Evolutionary conservation across 2,888 invertebrate species (phyloP), one percentile per base, ranked within the genome.

Genomic region (Asteroscopus sphinx): DNA sequence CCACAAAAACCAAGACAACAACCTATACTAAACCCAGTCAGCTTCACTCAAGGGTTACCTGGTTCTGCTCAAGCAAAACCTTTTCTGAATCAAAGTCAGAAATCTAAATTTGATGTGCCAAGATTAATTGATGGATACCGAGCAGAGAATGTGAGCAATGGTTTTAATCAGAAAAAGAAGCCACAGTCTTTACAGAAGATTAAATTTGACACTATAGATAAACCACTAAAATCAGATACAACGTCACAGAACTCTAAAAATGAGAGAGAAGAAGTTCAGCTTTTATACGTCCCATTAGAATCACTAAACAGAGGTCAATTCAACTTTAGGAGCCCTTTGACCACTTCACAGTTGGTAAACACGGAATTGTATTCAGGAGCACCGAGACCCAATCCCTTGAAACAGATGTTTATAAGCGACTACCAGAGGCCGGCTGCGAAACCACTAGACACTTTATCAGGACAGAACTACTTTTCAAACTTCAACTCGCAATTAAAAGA

Each of bases 271-370:
- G 96, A 96, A 87, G 96, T 97, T 0, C 97, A 98, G 80, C 86
- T 98, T 32, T 92, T 98, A 0, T 98, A 98, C 80, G 97, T 98
- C 0, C 98, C 98, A 4, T 95, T 97, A 17, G 97, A 98, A 79
- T 96, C 97, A 0, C 85, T 97, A 16, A 95, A 96, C 70, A 85
- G 88, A 72, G 94, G 94, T 7, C 91, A 92, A 65, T 92, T 88
- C 63, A 90, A 93, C 78, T 88, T 92, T 52, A 86, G 90, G 68
- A 88, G 76, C 52, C 89, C 91, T 2, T 40, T 87, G 16, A 73
- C 83, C 3, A 57, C 73, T 25, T 68, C 89, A 1, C 90, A 91
- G 53, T 58, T 87, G 26, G 57, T 89, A 3, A 89, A 89, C 58
- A 66, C 85, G 3, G 91, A 93, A 51, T 52, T 88, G n/a, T 90